Base-by-base conservation (phyloP, 2,888 invertebrate species). In the Allophyes oxyacanthae region DNA sequence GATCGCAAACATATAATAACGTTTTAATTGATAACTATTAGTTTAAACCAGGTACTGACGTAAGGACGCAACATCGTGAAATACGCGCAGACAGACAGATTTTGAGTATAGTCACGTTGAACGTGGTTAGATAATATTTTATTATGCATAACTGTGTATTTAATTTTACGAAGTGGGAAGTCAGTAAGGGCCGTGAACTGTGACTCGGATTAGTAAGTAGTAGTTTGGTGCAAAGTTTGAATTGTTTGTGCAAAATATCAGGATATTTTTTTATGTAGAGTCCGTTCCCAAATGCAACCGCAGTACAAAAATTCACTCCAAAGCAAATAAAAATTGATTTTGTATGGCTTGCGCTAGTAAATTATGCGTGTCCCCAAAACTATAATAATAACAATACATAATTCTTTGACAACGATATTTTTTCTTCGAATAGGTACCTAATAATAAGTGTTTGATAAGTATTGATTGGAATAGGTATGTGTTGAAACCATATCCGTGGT, bases 91-190 rank as follows among this genome's bases (percentile, higher is more conserved):
- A 37, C 25, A 37, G 10, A 37, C 30, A 36, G 13, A 66, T 68
- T 36, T 6, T 36, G 45, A 37, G 40, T 38, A 34, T 14, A 54
- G 76, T 75, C 72, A 76, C 69, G 72, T 45, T 40, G 15, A 50
- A 38, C 63, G 63, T 72, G 52, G 55, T 36, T 32, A 34, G 13
- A 37, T 32, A 25, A 64, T 36, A 9, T 53, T 34, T 51, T 51
- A 60, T 54, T 59, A 75, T 57, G 51, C 67, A 49, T 63, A 65
- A 1, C 43, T 61, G 40, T 58, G 61, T 77, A n/a, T n/a, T n/a
- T n/a, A 57, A 68, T 72, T 44, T 75, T 33, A 52, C 7, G 3
- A 33, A 58, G 34, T 63, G 72, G 75, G 74, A 64, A 77, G 72
- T 56, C 6, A 2, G 9, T 10, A 51, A 49, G 54, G 40, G 44